phyloP scores from a whole-genome alignment of 2,113 vertebrate genomes.

The Mesocricetus auratus region DNA sequence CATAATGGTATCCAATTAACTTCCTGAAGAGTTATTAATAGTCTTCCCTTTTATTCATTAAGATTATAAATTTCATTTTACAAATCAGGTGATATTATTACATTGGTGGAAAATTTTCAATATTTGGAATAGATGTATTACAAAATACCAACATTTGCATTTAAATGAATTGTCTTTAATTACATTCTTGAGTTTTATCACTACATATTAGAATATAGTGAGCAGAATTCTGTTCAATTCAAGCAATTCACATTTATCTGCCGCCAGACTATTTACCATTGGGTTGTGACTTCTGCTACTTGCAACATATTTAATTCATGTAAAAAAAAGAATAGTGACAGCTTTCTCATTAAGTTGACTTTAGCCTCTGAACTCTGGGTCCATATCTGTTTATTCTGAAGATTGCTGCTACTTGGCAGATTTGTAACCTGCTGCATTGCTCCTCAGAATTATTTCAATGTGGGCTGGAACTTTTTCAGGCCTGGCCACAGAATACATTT shows the following conservation, averaged over 20 bases:
- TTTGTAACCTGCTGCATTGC: constrained; percentile 48
- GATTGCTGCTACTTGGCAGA: constrained; percentile 41
- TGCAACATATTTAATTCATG: constrained; percentile 64
- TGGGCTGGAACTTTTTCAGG: constrained; percentile 15
- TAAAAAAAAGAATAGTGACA: constrained; percentile 49
- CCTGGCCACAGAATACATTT: constrained; percentile 8
- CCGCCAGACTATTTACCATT: constrained; percentile 39
- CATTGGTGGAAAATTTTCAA: constrained; percentile 35
- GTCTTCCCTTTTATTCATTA: constrained; percentile 30
- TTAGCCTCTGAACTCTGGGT: constrained; percentile 73
- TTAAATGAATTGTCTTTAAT: constrained; percentile 61
- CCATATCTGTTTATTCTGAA: constrained; percentile 70
- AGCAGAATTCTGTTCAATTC: constrained; percentile 55
- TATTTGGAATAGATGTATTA: constrained; percentile 7
- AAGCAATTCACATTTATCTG: constrained; percentile 58
- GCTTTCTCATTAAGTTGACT: constrained; percentile 75
- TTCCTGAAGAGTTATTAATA: constrained; percentile 55
- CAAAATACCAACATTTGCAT: constrained; percentile 60
- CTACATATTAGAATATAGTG: constrained; percentile 13
- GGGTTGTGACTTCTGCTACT: constrained; percentile 60
- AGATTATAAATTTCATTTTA: constrained; percentile 36
- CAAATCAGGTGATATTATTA: constrained; percentile 43
- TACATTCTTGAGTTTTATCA: constrained; percentile 54
- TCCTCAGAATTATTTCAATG: constrained; percentile 56
- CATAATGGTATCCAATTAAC: constrained; percentile 53